Evolutionary conservation across 2,113 vertebrate species (phyloP).

Genomic region (Petaurus breviceps): DNA sequence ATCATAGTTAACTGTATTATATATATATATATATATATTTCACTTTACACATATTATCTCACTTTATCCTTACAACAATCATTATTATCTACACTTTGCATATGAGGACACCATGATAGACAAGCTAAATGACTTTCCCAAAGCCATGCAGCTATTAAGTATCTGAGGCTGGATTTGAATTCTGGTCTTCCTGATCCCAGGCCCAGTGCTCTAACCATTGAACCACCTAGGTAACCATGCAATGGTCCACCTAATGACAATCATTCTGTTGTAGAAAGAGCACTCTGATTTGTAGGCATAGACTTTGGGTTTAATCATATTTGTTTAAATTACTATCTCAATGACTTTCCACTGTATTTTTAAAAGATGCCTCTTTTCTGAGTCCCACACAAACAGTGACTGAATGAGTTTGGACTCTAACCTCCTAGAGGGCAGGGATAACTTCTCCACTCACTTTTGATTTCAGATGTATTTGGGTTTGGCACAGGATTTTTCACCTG

Average conservation of each 20-base stretch:
- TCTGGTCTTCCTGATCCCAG: background rate
- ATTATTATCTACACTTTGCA: background rate
- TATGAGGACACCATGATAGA: background rate
- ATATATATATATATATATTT: too few species aligned
- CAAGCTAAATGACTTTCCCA: background rate
- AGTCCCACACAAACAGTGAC: slow-evolving; percentile 25
- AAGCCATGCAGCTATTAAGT: background rate
- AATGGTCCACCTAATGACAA: background rate
- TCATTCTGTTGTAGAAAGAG: background rate
- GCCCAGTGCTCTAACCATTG: background rate
- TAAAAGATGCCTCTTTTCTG: background rate
- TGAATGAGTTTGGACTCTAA: slow-evolving; percentile 3
- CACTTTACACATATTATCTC: background rate
- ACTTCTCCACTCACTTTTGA: background rate
- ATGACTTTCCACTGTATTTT: background rate
- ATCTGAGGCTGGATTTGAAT: background rate
- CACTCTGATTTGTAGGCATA: background rate
- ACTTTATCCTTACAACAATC: background rate
- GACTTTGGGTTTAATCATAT: background rate
- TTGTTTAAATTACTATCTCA: background rate
- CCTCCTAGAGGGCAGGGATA: background rate
- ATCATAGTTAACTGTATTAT: background rate
- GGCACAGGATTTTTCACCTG: background rate
- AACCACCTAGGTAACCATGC: background rate
- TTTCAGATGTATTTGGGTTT: slow-evolving; percentile 27